phyloP scores from a whole-genome alignment of 2,113 vertebrate genomes.

The Chrysochloris asiatica region DNA sequence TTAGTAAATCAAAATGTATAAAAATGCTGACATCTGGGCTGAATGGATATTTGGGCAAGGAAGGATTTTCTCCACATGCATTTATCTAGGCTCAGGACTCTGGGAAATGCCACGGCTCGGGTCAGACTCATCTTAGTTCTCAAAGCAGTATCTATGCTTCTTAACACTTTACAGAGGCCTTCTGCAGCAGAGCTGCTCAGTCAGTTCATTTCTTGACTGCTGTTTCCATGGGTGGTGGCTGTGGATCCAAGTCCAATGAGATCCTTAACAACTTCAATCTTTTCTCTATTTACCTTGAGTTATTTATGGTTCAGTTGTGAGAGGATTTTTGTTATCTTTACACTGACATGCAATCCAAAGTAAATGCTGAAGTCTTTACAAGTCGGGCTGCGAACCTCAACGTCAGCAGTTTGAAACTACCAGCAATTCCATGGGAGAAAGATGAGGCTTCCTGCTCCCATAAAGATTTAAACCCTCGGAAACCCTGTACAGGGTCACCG shows the following conservation, averaged over 20 bases:
- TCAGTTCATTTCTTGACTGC: background rate
- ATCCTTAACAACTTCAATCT: background rate
- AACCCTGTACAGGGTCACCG: too few relatives aligned
- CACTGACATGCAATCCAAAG: background rate
- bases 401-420: too few relatives aligned
- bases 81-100: background rate
- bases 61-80: slow-evolving; percentile 27
- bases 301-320: background rate
- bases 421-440: too few relatives aligned
- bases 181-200: background rate
- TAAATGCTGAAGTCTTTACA: background rate
- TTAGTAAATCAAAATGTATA: slow-evolving; percentile 48
- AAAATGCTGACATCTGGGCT: slow-evolving; percentile 10
- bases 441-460: too few relatives aligned
- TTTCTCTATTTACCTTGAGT: background rate
- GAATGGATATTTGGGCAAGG: background rate
- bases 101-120: background rate
- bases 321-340: background rate
- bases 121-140: background rate
- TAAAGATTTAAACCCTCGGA: too few relatives aligned
- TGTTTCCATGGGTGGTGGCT: background rate
- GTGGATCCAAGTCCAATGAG: background rate
- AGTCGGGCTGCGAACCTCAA: too few relatives aligned
- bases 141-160: background rate
- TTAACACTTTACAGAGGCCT: background rate